Conservation (phyloP, 2,888 invertebrate species). For the Heliconius sara region DNA sequence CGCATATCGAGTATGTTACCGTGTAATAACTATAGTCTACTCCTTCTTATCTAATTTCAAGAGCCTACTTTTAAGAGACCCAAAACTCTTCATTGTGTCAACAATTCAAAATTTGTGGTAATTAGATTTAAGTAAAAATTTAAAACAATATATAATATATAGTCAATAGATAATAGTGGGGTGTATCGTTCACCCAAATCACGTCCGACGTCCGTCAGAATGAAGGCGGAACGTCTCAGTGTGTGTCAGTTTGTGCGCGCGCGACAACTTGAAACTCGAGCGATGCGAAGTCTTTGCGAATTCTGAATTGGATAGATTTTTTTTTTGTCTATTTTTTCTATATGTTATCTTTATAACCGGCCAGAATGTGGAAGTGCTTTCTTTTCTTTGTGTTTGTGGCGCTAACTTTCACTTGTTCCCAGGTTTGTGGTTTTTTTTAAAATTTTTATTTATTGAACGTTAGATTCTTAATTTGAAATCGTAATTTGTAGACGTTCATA, state of each 20-base stretch:
- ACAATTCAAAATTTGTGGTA: background rate
- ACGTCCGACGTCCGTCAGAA: constrained; percentile 61
- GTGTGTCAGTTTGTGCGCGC: constrained; percentile 66
- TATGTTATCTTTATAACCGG: constrained; percentile 53
- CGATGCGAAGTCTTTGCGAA: constrained; percentile 68
- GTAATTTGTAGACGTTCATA: background rate
- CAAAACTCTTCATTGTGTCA: background rate
- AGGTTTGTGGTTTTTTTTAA: constrained; percentile 61
- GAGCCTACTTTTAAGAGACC: background rate
- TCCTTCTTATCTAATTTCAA: background rate
- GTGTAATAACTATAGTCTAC: background rate
- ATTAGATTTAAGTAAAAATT: constrained; percentile 14
- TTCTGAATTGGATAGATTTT: constrained; percentile 61
- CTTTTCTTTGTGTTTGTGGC: constrained; percentile 68
- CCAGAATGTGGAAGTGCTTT: constrained; percentile 74
- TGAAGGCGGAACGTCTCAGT: constrained; percentile 64
- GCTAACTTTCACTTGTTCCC: constrained; percentile 68
- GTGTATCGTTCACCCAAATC: constrained; percentile 67
- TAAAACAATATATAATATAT: constrained; percentile 2
- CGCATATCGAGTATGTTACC: background rate
- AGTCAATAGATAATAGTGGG: constrained; percentile 61
- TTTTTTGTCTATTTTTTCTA: constrained; percentile 53
- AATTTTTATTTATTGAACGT: background rate
- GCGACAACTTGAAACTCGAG: constrained; percentile 66
- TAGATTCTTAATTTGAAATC: background rate